phyloP scores from a whole-genome alignment of 2,113 vertebrate genomes.

The Otocyon megalotis region DNA sequence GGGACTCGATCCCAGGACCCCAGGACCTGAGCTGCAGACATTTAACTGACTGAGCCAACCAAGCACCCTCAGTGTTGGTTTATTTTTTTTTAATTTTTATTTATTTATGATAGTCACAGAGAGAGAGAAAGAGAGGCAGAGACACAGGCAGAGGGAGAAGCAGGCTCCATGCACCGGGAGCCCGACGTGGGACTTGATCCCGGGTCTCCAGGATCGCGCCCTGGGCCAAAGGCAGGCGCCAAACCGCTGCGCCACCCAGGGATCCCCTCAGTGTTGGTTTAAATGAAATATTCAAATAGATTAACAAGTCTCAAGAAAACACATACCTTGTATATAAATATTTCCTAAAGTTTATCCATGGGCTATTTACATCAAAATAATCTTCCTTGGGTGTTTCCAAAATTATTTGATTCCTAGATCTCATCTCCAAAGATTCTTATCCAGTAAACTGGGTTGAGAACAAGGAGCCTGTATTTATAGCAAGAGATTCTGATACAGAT shows the following conservation, averaged over 20 bases:
- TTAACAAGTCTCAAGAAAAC: slow-evolving; percentile 43
- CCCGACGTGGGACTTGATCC: too few relatives aligned
- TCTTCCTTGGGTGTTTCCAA: neutral
- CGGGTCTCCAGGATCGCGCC: too few relatives aligned
- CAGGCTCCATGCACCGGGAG: too few relatives aligned
- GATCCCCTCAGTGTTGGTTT: neutral
- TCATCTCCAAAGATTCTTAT: slow-evolving; percentile 31
- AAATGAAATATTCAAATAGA: slow-evolving; percentile 18
- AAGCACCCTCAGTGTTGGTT: neutral
- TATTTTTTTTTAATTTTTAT: too few relatives aligned
- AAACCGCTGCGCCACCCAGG: too few relatives aligned
- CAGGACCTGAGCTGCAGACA: too few relatives aligned
- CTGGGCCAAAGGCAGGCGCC: too few relatives aligned
- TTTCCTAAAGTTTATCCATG: slow-evolving; percentile 25
- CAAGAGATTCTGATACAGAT: neutral
- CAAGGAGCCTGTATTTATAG: slow-evolving; percentile 27
- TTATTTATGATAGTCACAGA: too few relatives aligned
- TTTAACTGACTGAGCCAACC: too few relatives aligned
- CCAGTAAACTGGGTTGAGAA: neutral
- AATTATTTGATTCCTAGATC: neutral
- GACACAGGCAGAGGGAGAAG: too few relatives aligned
- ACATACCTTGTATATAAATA: neutral
- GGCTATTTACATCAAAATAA: slow-evolving; percentile 26
- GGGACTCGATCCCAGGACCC: too few relatives aligned
- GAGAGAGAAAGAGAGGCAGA: too few relatives aligned